phyloP scores from a whole-genome alignment of 2,888 invertebrate genomes.

The Hedychridium roseum region DNA sequence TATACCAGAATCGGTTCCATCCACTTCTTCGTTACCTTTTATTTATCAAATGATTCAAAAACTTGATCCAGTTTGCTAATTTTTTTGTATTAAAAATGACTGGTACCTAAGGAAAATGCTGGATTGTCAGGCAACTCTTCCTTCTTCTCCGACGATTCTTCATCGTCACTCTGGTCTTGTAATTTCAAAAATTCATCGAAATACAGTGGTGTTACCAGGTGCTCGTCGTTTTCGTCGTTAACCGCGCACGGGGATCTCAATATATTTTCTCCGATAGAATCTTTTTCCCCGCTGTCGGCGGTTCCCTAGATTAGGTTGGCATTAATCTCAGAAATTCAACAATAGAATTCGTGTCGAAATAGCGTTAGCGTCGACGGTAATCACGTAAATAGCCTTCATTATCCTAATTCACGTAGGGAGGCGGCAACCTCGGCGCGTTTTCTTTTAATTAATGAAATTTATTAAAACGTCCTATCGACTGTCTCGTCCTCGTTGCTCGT shows the following conservation, averaged over 20 bases:
- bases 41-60: not conserved
- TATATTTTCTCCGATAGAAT: constrained; percentile 5
- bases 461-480: not conserved
- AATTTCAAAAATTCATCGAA: not conserved
- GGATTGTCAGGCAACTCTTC: constrained; percentile 5
- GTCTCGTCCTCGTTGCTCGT: constrained; percentile 14
- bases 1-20: constrained; percentile 15
- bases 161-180: constrained; percentile 7
- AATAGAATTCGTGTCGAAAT: constrained; percentile 1
- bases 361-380: not conserved
- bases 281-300: constrained; percentile 11
- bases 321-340: too few relatives aligned
- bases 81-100: constrained; percentile 8
- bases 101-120: constrained; percentile 6
- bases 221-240: constrained; percentile 13
- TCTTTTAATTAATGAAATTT: constrained; percentile 8
- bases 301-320: constrained; percentile 10
- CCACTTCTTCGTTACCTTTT: constrained; percentile 16
- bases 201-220: not conserved
- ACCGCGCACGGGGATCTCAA: constrained; percentile 26
- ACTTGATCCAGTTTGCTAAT: not conserved
- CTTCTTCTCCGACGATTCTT: constrained; percentile 9
- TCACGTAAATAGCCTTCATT: not conserved
- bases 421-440: too few relatives aligned
- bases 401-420: too few relatives aligned